Evolutionary conservation across 2,113 vertebrate species (phyloP).

Genomic region (Chinchilla lanigera): DNA sequence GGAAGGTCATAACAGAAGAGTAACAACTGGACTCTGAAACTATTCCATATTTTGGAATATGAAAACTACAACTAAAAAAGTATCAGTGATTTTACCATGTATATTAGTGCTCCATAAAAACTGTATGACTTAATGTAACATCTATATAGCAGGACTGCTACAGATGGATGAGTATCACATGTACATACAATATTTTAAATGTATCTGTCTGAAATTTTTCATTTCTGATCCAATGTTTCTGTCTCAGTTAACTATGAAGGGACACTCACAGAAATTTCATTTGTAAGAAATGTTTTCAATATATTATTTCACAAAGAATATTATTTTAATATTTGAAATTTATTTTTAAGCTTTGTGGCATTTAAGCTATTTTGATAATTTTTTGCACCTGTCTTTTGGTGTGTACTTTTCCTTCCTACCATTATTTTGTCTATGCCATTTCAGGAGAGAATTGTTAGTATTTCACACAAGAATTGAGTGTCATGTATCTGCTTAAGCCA

Average conservation of each 20-base stretch:
- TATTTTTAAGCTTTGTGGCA: neutral
- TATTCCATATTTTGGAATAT: neutral
- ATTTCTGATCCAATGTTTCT: neutral
- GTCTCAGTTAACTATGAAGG: neutral
- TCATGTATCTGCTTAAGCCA: neutral
- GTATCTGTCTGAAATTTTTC: neutral
- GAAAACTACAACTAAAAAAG: neutral
- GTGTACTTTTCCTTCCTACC: neutral
- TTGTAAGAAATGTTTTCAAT: neutral
- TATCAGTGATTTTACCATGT: neutral
- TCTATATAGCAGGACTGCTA: neutral
- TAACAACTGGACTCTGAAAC: neutral
- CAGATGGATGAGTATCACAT: neutral
- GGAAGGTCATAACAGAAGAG: neutral
- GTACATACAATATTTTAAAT: neutral
- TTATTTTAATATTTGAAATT: neutral
- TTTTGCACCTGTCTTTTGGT: neutral
- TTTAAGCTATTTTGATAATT: neutral
- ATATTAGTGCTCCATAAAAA: neutral
- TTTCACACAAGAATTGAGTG: neutral
- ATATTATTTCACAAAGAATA: neutral
- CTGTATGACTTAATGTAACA: neutral
- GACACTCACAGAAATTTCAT: neutral
- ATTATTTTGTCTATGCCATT: neutral
- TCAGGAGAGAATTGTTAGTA: neutral